Conservation (phyloP, 2,888 invertebrate genomes). For the Danaus chrysippus region DNA sequence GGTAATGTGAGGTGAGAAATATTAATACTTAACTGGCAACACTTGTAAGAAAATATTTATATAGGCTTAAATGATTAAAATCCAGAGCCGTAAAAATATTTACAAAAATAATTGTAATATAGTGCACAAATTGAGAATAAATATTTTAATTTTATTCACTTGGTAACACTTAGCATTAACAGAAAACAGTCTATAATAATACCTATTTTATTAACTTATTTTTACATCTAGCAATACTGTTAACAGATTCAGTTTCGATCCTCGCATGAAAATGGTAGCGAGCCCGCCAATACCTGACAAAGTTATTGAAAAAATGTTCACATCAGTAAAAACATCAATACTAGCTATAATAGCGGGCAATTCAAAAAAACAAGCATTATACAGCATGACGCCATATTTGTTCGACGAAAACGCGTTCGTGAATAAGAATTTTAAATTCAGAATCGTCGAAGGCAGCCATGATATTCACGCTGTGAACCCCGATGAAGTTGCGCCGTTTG, state of each 20-base stretch:
- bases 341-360: slow-evolving; percentile 45
- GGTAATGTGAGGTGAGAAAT: slow-evolving; percentile 58
- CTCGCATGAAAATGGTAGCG: slow-evolving; percentile 60
- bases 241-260: slow-evolving; percentile 76
- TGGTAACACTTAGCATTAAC: neutral
- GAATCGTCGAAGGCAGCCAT: slow-evolving; percentile 73
- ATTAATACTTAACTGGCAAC: slow-evolving; percentile 3
- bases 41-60: too few species aligned
- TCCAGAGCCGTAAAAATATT: too few species aligned
- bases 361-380: slow-evolving; percentile 40
- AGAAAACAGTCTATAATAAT: neutral
- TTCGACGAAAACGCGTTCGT: slow-evolving; percentile 48
- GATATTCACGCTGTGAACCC: slow-evolving; percentile 80
- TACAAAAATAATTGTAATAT: neutral
- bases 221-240: slow-evolving; percentile 5
- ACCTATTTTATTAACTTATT: neutral
- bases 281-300: slow-evolving; percentile 52
- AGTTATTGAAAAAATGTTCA: slow-evolving; percentile 52
- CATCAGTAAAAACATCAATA: slow-evolving; percentile 43
- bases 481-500: slow-evolving; percentile 62
- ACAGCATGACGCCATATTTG: slow-evolving; percentile 44
- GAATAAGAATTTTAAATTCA: slow-evolving; percentile 43
- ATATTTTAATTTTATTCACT: neutral
- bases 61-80: too few species aligned
- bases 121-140: too few species aligned